Conservation (phyloP, 2,797 vertebrate species). For the Xiphophorus birchmanni region DNA sequence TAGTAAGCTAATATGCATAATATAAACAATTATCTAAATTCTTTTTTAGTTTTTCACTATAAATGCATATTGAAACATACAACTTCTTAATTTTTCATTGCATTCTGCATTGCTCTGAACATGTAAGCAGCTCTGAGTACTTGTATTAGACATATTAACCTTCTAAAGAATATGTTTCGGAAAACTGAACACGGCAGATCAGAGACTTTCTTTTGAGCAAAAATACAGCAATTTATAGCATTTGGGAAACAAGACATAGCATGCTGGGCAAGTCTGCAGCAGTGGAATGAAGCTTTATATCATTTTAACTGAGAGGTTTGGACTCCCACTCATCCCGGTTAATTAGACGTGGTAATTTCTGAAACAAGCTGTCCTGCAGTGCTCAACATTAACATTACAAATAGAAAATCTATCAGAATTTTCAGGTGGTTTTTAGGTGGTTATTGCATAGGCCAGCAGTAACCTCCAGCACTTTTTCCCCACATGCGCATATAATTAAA, state of each 20-base stretch:
- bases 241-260: background rate
- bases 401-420: constrained; percentile 16
- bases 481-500: constrained; percentile 51
- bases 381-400: background rate
- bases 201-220: constrained; percentile 35
- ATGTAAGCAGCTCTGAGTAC: background rate
- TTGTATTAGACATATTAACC: constrained; percentile 38
- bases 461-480: constrained; percentile 42
- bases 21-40: background rate
- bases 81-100: background rate
- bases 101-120: background rate
- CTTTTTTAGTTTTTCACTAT: no score
- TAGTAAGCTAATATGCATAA: background rate
- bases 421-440: background rate
- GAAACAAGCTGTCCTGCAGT: constrained; percentile 10
- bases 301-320: constrained; percentile 6
- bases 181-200: constrained; percentile 43
- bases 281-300: constrained; percentile 12
- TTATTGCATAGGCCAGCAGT: constrained; percentile 31
- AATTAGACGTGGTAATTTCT: background rate
- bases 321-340: background rate
- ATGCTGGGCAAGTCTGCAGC: constrained; percentile 7
- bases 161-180: constrained; percentile 4
- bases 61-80: background rate
- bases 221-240: constrained; percentile 16